Conservation (phyloP, 2,113 vertebrate genomes). For the Theristicus caerulescens region DNA sequence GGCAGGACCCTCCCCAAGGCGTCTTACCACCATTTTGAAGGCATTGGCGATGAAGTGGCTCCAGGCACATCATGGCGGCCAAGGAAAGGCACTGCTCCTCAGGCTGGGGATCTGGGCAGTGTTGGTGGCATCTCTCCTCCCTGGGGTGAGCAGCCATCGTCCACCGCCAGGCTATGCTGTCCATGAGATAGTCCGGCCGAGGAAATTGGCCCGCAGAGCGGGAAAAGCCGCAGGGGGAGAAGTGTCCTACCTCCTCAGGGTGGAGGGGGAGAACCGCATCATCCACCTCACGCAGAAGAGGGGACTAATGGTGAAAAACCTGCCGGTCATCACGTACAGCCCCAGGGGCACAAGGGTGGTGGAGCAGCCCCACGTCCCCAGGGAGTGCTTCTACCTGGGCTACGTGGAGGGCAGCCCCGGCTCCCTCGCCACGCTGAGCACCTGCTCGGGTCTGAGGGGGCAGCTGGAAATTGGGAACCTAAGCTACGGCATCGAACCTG, state of each 20-base stretch:
- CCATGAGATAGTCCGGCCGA: constrained; percentile 37
- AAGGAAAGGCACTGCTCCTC: not conserved
- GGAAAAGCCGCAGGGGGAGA: not conserved
- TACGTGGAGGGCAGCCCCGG: constrained; percentile 16
- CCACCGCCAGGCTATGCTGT: not conserved
- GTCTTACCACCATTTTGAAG: not conserved
- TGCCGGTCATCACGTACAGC: constrained; percentile 51
- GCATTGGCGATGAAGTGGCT: fast-evolving
- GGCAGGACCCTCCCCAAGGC: not conserved
- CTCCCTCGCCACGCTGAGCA: constrained; percentile 18
- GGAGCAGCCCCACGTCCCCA: not conserved
- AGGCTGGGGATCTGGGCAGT: not conserved
- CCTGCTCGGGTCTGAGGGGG: constrained; percentile 45
- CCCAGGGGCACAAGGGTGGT: not conserved
- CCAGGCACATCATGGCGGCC: not conserved
- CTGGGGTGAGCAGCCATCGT: fast-evolving
- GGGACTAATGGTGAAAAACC: not conserved
- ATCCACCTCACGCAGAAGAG: constrained; percentile 8
- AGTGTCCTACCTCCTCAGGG: not conserved
- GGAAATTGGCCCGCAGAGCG: not conserved
- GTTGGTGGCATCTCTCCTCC: not conserved
- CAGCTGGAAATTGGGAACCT: constrained; percentile 18
- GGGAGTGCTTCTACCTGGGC: constrained; percentile 46
- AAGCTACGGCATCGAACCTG: constrained; percentile 29
- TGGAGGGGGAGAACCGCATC: not conserved